Evolutionary conservation across 1,140 invertebrate species (phyloP), one percentile per base, ranked within the genome.

Genomic region (Listronotus bonariensis): DNA sequence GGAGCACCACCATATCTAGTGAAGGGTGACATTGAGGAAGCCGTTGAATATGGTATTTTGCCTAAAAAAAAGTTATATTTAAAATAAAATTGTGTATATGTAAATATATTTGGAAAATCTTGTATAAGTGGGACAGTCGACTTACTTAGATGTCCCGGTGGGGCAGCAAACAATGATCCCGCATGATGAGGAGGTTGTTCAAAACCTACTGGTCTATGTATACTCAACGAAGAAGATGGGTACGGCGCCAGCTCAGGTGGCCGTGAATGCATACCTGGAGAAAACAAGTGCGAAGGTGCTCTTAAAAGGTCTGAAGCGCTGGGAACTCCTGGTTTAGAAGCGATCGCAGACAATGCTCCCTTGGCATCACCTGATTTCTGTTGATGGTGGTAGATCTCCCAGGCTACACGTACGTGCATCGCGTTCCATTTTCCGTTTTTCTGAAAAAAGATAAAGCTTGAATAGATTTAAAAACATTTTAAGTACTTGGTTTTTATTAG

Each of bases 401-500:
- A 98, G 18, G 96, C 95, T 67, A 98, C 95, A 43, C 93, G 84
- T 0, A 97, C 96, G 79, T 98, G 96, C 92, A 97, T 97, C 4
- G 95, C 93, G 82, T 97, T 97, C 96, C 96, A 98, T 74, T 95
- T 94, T 61, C 95, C 95, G 74, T 90, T 89, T 88, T 98, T 97
- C 95, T 97, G 80, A 12, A 65, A 65, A 48, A 14, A 60, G 5
- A 20, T 42, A 6, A 55, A 46, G 8, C 7, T 36, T 26, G 7
- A 49, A 26, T 49, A 26, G 26, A 49, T 1, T 49, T 31, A 26
- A 26, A 31, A 31, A 26, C 2, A 6, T 11, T 31, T 2, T 20
- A 26, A 3, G 20, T 26, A 26, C 20, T 26, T 26, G 1, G 20
- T 26, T 26, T 26, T 26, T 5, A n/a, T n/a, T n/a, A n/a, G n/a